Evolutionary conservation across 2,113 vertebrate genomes (phyloP), one percentile per base, ranked within the genome.

Genomic region (Euleptes europaea): DNA sequence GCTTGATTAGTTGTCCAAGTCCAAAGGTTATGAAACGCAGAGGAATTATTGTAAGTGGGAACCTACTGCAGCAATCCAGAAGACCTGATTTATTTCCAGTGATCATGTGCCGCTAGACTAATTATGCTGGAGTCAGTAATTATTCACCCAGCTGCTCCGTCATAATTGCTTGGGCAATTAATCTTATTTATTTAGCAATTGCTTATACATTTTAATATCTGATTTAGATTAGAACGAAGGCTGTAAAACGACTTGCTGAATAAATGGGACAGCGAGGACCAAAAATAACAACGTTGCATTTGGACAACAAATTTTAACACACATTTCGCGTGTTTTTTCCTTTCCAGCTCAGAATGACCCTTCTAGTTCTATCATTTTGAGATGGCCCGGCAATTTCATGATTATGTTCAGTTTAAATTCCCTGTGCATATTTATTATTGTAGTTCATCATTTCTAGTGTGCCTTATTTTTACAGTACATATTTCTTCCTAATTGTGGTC

Each of bases 191-290:
- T 82, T 85, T 57, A 66, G 71, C 47, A 82, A 75, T 86, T 86
- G n/a, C 38, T 76, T 82, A 54, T 80, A 85, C 84, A 72, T 72
- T 85, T 79, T 85, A 79, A 85, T 79, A 85, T 79, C 76, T 85
- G 84, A 72, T 78, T 85, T 65, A 72, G 76, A 33, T 72, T 72
- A 63, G 31, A 77, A 19, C 60, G 80, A 71, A 35, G 4, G 40
- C n/a, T 60, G n/a, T 14, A 47, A 86, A 76, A 70, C 77, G 47
- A 44, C 63, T 82, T 70, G 5, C 65, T 28, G 44, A 42, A 76
- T 31, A 12, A n/a, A 86, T 40, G 40, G 13, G 21, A 35, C 26
- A 3, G 60, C 44, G 65, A 82, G 40, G 67, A 63, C 38, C 7
- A 31, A 28, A 47, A 76, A 75, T 51, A 33, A 19, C 75, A 33